Conservation (phyloP, 2,888 invertebrate genomes). For the Morpho helenor region DNA sequence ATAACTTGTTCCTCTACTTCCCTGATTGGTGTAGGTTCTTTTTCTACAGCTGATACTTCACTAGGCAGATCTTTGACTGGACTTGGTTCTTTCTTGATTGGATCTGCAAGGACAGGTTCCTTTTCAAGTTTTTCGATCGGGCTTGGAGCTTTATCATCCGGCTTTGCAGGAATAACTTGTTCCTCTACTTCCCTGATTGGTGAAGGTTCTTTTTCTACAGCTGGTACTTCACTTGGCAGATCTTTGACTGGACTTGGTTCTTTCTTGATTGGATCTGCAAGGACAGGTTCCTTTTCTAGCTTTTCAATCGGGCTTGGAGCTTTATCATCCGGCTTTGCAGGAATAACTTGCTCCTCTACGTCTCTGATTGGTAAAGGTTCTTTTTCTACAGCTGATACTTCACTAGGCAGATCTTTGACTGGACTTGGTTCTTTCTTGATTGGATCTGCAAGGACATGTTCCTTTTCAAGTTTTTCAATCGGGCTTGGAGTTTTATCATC, state of each 20-base stretch:
- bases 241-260: conserved; percentile 15
- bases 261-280: conserved; percentile 13
- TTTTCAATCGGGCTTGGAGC: conserved; percentile 4
- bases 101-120: not conserved
- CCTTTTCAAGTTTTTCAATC: not conserved
- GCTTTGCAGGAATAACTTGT: too few relatives aligned
- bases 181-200: conserved; percentile 2
- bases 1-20: too few relatives aligned
- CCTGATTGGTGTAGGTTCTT: too few relatives aligned
- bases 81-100: conserved; percentile 18
- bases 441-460: not conserved
- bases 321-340: not conserved
- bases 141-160: conserved; percentile 13
- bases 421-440: conserved; percentile 17
- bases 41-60: too few relatives aligned
- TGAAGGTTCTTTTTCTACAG: not conserved
- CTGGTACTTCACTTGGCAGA: conserved; percentile 3
- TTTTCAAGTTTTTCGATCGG: not conserved
- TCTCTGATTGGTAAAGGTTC: not conserved
- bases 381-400: not conserved
- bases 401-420: not conserved
- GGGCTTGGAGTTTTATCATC: not conserved
- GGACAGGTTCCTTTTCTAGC: not conserved
- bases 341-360: not conserved
- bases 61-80: not conserved